phyloP scores from a whole-genome alignment of 2,797 vertebrate species.

The Typhlichthys subterraneus region DNA sequence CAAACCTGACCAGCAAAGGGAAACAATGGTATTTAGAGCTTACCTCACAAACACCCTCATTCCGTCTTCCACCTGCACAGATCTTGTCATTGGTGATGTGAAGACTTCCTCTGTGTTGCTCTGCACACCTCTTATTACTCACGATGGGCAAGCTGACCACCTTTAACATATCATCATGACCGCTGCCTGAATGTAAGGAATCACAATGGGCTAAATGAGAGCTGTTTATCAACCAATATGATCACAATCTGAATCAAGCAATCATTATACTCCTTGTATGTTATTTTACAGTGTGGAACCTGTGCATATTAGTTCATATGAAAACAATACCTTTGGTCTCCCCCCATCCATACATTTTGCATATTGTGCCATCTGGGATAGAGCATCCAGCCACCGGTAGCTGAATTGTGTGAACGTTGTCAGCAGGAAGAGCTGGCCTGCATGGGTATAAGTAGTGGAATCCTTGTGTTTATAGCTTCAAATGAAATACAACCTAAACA shows the following conservation, averaged over 20 bases:
- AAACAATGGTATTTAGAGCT: slow-evolving; percentile 30
- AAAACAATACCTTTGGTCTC: slow-evolving; percentile 91
- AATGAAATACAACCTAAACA: background rate
- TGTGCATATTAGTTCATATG: slow-evolving; percentile 10
- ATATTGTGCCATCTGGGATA: slow-evolving; percentile 89
- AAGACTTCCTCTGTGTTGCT: slow-evolving; percentile 88
- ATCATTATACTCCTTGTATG: background rate
- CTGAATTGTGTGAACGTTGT: slow-evolving; percentile 88
- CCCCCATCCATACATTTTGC: slow-evolving; percentile 97
- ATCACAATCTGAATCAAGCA: background rate
- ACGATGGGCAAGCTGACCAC: slow-evolving; percentile 87
- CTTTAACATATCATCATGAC: slow-evolving; percentile 87
- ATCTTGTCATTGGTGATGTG: slow-evolving; percentile 90
- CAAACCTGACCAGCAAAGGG: slow-evolving; percentile 15
- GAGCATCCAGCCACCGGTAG: slow-evolving; percentile 91
- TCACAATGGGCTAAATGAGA: background rate
- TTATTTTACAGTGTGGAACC: background rate
- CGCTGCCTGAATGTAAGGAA: slow-evolving; percentile 78
- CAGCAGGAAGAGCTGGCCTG: slow-evolving; percentile 86
- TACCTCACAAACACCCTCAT: slow-evolving; percentile 96
- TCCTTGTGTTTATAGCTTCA: background rate
- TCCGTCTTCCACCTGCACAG: slow-evolving; percentile 89
- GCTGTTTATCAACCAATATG: background rate
- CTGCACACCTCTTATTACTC: slow-evolving; percentile 86
- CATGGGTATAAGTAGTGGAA: slow-evolving; percentile 31